phyloP scores from a whole-genome alignment of 2,113 vertebrate species.

The Bucco capensis region DNA sequence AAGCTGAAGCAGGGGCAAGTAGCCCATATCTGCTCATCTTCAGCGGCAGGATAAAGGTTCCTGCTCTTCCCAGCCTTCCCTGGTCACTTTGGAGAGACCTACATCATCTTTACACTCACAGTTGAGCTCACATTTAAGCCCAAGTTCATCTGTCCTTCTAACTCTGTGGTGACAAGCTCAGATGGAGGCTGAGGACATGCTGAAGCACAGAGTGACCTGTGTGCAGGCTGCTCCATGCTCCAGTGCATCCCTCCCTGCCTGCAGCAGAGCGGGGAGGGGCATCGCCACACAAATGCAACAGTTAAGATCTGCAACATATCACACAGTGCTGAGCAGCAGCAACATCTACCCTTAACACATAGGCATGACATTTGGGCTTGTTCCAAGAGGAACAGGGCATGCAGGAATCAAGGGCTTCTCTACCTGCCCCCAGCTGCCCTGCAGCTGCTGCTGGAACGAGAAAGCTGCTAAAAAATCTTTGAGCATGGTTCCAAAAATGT shows the following conservation, averaged over 20 bases:
- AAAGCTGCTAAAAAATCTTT: too few relatives aligned
- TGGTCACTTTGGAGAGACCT: neutral
- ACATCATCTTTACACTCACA: neutral
- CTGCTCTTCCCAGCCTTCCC: neutral
- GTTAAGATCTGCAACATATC: neutral
- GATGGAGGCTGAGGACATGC: neutral
- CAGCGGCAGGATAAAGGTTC: neutral
- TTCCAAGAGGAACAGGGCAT: neutral
- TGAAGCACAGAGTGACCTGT: neutral
- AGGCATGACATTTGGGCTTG: neutral
- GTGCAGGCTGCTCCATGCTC: neutral
- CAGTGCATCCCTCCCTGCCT: neutral
- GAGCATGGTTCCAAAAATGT: too few relatives aligned
- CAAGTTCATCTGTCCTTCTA: neutral
- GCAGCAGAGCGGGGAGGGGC: rapidly evolving
- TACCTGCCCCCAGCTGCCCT: rapidly evolving
- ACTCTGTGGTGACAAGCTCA: neutral
- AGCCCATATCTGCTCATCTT: neutral
- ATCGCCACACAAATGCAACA: rapidly evolving
- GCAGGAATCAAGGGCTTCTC: neutral
- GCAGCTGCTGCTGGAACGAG: too few relatives aligned
- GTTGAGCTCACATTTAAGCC: neutral
- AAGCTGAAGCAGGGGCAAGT: neutral
- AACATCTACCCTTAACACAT: neutral
- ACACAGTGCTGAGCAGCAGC: neutral